phyloP scores from a whole-genome alignment of 2,113 vertebrate genomes.

The Neotoma lepida region DNA sequence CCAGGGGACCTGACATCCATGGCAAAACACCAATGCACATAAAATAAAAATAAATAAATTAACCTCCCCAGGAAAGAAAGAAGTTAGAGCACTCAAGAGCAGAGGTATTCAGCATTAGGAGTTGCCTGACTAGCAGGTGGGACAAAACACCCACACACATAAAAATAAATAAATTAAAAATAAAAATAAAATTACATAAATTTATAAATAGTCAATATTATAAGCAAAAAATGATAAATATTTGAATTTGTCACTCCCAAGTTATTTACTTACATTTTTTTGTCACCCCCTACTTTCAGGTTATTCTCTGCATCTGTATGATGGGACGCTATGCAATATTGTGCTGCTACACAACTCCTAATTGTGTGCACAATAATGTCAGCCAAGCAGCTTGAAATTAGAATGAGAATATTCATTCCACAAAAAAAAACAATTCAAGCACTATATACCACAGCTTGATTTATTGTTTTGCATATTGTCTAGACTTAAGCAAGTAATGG shows the following conservation, averaged over 20 bases:
- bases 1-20: background rate
- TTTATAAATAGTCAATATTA: background rate
- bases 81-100: background rate
- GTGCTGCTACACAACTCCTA: too few species aligned
- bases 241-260: background rate
- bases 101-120: background rate
- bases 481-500: constrained; percentile 4
- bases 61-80: background rate
- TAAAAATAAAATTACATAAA: background rate
- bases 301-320: background rate
- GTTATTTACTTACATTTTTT: background rate
- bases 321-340: background rate
- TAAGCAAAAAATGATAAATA: background rate
- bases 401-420: background rate
- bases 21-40: background rate
- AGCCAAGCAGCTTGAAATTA: background rate
- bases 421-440: background rate
- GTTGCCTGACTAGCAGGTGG: background rate
- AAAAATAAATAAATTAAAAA: background rate
- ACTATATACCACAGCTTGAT: background rate
- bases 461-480: constrained; percentile 4
- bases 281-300: background rate
- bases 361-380: background rate
- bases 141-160: background rate
- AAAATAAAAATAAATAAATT: background rate